Evolutionary conservation across 2,113 vertebrate species (phyloP), one percentile per base, ranked within the genome.

Genomic region (Crotalus viridis): DNA sequence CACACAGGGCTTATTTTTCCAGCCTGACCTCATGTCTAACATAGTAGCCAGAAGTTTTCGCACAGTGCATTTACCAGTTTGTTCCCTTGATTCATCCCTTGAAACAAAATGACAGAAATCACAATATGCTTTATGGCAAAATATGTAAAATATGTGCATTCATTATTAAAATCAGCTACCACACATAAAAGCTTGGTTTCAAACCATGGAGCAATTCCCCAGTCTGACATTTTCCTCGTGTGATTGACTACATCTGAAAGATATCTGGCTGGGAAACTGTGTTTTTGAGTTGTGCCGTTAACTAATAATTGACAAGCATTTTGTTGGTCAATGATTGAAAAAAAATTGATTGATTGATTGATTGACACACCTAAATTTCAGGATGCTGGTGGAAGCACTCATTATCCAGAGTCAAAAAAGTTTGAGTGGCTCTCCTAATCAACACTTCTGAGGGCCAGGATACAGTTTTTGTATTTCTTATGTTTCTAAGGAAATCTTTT

Each of bases 41-140:
- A 39, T 1, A 52, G 26, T 8, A 39, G 39, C n/a, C 61, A 69
- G 57, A 1, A 24, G 1, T 33, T 39, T 54, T 10, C 21, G 33
- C 28, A 64, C 43, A 12, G 3, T 43, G 3, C 33, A 28, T 24
- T n/a, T n/a, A 51, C 19, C 22, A n/a, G n/a, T 33, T 74, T 17
- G 61, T 94, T 90, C 26, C 92, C 64, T 61, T 88, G 87, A 93
- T 61, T 46, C 28, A 89, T 26, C 92, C 39, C 26, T 89, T 24
- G 55, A 90, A 93, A 26, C 87, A 91, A 91, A 92, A 91, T 33
- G 19, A 17, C 90, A 2, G 57, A 56, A 10, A 81, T 89, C 33
- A 54, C 19, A 61, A 24, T 19, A 12, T 74, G 33, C 3, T 56
- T 12, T 15, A 6, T 4, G 24, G 33, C 6, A 85, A 56, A 81